phyloP scores from a whole-genome alignment of 2,113 vertebrate species.

The Trinectes maculatus region DNA sequence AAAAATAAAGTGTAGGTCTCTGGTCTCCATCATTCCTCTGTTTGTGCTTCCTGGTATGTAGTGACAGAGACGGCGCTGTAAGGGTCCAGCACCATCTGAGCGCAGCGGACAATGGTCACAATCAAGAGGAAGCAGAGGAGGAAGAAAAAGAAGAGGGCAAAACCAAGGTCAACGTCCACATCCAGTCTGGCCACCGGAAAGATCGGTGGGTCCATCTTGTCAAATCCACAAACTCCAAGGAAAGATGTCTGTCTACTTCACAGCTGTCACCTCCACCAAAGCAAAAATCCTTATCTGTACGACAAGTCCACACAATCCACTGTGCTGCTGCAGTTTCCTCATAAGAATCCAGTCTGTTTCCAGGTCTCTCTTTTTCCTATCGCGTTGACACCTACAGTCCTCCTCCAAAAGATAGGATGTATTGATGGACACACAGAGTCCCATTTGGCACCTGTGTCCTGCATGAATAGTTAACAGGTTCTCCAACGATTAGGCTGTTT shows the following conservation, averaged over 20 bases:
- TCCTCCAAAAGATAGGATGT: slow-evolving; percentile 17
- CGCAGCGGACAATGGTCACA: slow-evolving; percentile 80
- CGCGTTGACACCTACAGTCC: slow-evolving; percentile 34
- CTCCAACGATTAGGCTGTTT: slow-evolving; percentile 74
- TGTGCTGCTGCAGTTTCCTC: not conserved
- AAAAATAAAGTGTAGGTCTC: not conserved
- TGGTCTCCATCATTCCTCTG: slow-evolving; percentile 54
- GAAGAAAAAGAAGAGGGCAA: slow-evolving; percentile 82
- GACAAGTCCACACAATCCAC: not conserved
- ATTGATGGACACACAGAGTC: slow-evolving; percentile 49
- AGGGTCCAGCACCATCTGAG: slow-evolving; percentile 83
- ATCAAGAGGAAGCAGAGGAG: slow-evolving; percentile 83
- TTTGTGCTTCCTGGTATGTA: slow-evolving; percentile 77
- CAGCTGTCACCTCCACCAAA: not conserved
- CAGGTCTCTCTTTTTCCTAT: not conserved
- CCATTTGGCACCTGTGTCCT: slow-evolving; percentile 71
- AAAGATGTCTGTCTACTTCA: not conserved
- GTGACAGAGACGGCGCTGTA: slow-evolving; percentile 78
- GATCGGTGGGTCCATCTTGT: slow-evolving; percentile 65
- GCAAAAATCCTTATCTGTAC: not conserved
- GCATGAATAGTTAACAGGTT: slow-evolving; percentile 81
- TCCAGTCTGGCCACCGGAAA: slow-evolving; percentile 46
- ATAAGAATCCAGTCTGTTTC: not conserved
- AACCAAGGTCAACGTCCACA: slow-evolving; percentile 82
- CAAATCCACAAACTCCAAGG: not conserved